These are phyloP conservation scores for Stenopsyche tienmushanensis DNA, from an alignment of 1,140 invertebrate species.

Conservation along the genomic window DNA sequence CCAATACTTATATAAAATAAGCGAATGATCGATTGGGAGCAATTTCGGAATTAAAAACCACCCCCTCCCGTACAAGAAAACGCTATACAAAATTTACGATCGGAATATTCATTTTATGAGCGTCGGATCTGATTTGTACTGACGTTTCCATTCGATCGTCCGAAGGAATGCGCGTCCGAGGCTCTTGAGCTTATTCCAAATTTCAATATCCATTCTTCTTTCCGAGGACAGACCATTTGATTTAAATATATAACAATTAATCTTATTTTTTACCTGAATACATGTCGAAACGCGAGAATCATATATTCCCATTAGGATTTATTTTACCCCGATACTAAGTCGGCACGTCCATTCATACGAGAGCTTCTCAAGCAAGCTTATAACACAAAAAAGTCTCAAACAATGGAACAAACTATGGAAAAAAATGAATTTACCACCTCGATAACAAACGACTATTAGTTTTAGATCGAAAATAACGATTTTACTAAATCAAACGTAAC, in stretches of 20 bases:
- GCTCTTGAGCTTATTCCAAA: background rate
- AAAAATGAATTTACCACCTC: no score
- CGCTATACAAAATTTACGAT: no score
- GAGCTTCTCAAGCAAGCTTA: no score
- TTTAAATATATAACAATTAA: background rate
- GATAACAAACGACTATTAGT: background rate
- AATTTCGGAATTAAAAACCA: no score
- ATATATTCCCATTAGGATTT: slow-evolving; percentile 8
- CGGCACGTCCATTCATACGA: background rate
- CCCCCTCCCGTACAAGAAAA: no score
- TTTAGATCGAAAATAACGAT: background rate
- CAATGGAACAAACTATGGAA: no score
- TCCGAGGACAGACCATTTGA: background rate
- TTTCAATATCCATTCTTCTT: background rate
- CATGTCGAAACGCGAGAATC: background rate
- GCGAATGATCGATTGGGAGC: no score
- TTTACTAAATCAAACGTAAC: no score
- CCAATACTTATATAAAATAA: no score
- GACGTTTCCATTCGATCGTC: background rate
- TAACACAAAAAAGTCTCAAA: no score
- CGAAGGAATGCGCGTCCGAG: no score
- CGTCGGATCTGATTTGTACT: background rate
- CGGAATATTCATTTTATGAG: no score
- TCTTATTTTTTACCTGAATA: slow-evolving; percentile 3
- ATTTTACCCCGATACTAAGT: background rate